These are phyloP conservation scores for Lithophane ornitopus DNA, from an alignment of 2,888 invertebrate genomes.

Conservation along the genomic window DNA sequence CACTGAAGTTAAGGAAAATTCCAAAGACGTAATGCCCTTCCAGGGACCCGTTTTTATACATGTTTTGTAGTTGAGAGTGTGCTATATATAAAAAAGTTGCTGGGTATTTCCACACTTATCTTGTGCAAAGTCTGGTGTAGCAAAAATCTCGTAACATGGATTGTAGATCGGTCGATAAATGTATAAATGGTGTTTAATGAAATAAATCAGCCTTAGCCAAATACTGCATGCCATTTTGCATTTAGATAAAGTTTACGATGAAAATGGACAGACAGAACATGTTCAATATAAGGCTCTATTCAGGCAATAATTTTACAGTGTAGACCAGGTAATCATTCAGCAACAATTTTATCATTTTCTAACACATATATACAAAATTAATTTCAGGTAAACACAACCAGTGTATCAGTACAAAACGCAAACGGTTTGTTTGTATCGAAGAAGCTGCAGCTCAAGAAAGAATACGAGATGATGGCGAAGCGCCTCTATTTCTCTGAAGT, in stretches of 20 bases:
- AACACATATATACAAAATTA: not conserved
- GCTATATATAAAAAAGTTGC: constrained; percentile 1
- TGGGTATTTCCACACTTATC: constrained; percentile 15
- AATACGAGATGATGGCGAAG: constrained; percentile 84
- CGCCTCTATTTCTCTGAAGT: constrained; percentile 88
- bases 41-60: not conserved
- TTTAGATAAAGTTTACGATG: not conserved
- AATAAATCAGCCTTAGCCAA: not conserved
- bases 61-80: not conserved
- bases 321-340: not conserved
- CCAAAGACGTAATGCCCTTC: not conserved
- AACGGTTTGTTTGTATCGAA: constrained; percentile 88
- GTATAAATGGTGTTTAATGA: not conserved
- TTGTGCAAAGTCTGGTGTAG: not conserved
- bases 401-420: constrained; percentile 82
- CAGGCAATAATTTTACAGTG: not conserved
- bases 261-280: not conserved
- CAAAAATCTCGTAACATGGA: not conserved
- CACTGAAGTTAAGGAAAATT: not conserved
- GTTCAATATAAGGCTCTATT: not conserved
- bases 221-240: too few species aligned
- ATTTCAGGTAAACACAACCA: constrained; percentile 75
- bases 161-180: not conserved
- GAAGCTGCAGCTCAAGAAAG: constrained; percentile 79
- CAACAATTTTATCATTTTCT: not conserved